These are phyloP conservation scores for Mustelus asterias DNA, from an alignment of 2,113 vertebrate genomes.

Conservation along the genomic window DNA sequence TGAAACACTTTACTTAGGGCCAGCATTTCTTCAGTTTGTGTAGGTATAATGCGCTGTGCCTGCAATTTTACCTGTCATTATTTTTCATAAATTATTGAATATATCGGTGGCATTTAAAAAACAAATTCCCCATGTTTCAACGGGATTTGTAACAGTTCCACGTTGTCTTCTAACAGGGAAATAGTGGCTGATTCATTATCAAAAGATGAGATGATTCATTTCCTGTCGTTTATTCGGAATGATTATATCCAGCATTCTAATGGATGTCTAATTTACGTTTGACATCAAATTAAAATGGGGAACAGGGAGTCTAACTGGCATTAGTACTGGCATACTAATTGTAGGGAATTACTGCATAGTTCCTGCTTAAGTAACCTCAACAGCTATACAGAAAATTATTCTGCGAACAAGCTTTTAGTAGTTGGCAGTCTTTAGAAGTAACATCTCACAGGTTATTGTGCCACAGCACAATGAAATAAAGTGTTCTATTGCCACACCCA, in stretches of 20 bases:
- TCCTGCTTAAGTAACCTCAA: background rate
- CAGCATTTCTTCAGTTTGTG: background rate
- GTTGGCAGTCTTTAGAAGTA: background rate
- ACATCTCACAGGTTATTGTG: background rate
- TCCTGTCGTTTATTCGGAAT: background rate
- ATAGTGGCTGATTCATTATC: background rate
- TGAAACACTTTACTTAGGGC: background rate
- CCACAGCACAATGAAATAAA: background rate
- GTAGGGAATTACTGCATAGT: background rate
- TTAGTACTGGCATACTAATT: constrained; percentile 3
- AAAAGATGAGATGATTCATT: background rate
- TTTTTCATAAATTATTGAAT: background rate
- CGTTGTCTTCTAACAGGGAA: background rate
- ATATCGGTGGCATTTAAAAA: background rate
- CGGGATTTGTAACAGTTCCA: background rate
- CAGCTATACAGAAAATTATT: background rate
- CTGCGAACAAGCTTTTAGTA: background rate
- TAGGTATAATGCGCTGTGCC: background rate
- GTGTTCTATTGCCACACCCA: background rate
- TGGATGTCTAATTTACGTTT: background rate
- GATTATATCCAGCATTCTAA: background rate
- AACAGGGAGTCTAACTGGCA: background rate
- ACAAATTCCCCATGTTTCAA: background rate
- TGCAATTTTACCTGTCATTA: background rate
- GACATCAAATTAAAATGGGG: background rate